Evolutionary conservation across 2,888 invertebrate species (phyloP), one percentile per base, ranked within the genome.

Genomic region (Thymelicus sylvestris): DNA sequence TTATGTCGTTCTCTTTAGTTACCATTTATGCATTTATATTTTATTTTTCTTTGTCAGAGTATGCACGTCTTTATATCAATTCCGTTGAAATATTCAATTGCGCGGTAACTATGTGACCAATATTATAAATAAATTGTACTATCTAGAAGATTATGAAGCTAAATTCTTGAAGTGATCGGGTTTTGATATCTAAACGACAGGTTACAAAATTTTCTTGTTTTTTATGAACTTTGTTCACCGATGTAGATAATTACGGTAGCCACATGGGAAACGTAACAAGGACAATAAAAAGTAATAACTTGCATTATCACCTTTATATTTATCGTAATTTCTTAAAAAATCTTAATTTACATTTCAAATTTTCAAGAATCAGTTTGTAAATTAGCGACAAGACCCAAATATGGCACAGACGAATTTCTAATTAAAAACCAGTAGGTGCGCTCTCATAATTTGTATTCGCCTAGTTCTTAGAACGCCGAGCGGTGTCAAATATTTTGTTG

Each of bases 401-500:
- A 67, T 62, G 8, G 60, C 10, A 31, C 12, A 59, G 13, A 24
- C 47, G 19, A 62, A 55, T 67, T 67, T 68, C 68, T 63, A 63
- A 55, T 63, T 63, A 15, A 57, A 63, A 68, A 24, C 62, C 38
- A n/a, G 68, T 68, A 66, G 31, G 47, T 19, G 62, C 44, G 15
- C 67, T 62, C 62, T 63, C 10, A 8, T 67, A 61, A 38, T 61
- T 61, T 67, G 57, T 72, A 71, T 55, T 10, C 8, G 52, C 41
- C 71, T 59, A 38, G 59, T 63, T 57, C 52, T 52, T 61, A 31
- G 60, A 68, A 74, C 70, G 72, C 69, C 70, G 65, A 68, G 75
- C 72, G 63, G 74, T 75, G 74, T 74, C 72, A 73, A 70, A 74
- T 75, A 70, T 41, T 62, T 31, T 63, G 68, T 72, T 69, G 71